Percentiles rank a stretch among this genome's conserved stretches.
These are phyloP conservation scores for Macrotis lagotis DNA, from an alignment of 2,113 vertebrate species.

Conservation along the genomic window DNA sequence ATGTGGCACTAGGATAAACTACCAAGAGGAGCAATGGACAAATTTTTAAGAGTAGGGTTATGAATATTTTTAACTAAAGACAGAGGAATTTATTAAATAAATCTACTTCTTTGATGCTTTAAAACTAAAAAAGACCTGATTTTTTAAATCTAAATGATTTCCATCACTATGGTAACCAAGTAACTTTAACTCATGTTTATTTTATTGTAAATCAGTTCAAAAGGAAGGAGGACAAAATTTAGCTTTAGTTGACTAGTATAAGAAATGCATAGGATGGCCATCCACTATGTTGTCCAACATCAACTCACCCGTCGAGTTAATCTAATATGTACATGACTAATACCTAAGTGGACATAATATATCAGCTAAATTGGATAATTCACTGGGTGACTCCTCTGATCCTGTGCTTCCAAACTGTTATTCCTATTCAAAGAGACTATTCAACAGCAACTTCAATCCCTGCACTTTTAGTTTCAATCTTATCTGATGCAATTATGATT, in stretches of 20 bases:
- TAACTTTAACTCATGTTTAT: background rate
- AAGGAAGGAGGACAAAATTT: background rate
- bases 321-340: background rate
- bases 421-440: background rate
- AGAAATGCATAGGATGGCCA: background rate
- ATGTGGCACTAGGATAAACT: background rate
- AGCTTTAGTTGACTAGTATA: background rate
- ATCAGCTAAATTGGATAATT: background rate
- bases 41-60: conserved; percentile 8
- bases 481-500: background rate
- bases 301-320: background rate
- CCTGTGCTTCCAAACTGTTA: background rate
- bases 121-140: conserved; percentile 14
- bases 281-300: background rate
- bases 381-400: background rate
- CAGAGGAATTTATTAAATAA: background rate
- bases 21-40: background rate
- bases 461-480: background rate
- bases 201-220: background rate
- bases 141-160: background rate
- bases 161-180: background rate
- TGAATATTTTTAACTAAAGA: background rate
- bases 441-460: background rate
- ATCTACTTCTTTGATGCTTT: background rate
- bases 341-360: background rate